Conservation (phyloP, 1,140 invertebrate species). For the Leguminivora glycinivorella region DNA sequence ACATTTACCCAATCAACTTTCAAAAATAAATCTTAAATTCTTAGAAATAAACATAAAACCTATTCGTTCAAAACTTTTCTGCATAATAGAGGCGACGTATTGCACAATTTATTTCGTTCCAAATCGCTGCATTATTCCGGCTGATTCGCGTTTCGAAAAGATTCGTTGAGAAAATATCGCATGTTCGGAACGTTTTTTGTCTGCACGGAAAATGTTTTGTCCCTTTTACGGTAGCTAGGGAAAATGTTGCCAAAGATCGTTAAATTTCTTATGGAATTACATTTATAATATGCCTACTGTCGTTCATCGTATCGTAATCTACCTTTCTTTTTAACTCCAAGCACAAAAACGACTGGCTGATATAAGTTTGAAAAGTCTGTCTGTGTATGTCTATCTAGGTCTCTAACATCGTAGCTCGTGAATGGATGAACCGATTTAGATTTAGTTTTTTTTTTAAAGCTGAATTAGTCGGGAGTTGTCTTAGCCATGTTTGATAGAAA, state of each 20-base stretch:
- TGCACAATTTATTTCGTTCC: conserved; percentile 2
- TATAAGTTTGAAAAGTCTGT: no score
- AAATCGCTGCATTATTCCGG: neutral
- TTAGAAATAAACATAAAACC: neutral
- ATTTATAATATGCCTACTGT: neutral
- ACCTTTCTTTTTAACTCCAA: no score
- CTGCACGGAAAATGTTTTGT: neutral
- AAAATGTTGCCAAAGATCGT: neutral
- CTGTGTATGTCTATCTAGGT: no score
- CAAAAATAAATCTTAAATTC: neutral
- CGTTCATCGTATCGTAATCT: no score
- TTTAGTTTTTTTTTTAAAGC: no score
- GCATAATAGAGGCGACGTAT: conserved; percentile 6
- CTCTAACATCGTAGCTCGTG: no score
- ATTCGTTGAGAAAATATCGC: neutral
- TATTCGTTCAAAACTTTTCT: neutral
- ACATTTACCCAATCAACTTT: neutral
- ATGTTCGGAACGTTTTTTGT: neutral
- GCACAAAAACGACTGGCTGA: no score
- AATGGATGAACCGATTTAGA: no score
- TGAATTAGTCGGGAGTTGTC: no score
- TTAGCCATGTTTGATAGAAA: no score
- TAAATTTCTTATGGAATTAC: neutral
- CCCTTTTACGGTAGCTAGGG: neutral
- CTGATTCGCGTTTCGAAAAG: neutral